These are phyloP conservation scores for Tridacna crocea DNA, from an alignment of 2,888 invertebrate species.

Conservation along the genomic window DNA sequence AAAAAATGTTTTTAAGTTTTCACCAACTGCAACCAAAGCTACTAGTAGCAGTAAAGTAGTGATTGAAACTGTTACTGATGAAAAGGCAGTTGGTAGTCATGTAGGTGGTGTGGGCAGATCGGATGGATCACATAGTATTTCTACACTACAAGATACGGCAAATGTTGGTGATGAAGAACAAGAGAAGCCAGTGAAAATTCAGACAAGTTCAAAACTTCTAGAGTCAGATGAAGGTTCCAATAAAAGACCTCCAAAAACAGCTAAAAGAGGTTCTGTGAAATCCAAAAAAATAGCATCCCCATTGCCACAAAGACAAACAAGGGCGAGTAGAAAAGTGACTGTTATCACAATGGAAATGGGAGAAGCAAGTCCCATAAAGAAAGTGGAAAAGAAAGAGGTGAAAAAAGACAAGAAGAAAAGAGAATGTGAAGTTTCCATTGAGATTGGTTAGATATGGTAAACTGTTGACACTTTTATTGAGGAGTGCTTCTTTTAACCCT, in stretches of 20 bases:
- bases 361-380: not conserved
- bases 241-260: too few relatives aligned
- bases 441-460: conserved; percentile 8
- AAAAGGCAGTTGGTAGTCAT: not conserved
- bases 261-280: too few relatives aligned
- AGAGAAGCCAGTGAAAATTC: too few relatives aligned
- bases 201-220: too few relatives aligned
- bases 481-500: too few relatives aligned
- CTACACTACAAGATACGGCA: too few relatives aligned
- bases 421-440: conserved; percentile 18
- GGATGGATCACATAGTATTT: too few relatives aligned
- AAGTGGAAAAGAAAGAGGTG: not conserved
- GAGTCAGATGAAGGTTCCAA: too few relatives aligned
- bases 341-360: conserved; percentile 20
- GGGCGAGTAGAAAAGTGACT: not conserved
- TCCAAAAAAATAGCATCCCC: too few relatives aligned
- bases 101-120: too few relatives aligned
- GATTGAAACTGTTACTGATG: not conserved
- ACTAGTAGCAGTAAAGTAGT: not conserved
- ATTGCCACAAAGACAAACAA: not conserved
- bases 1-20: not conserved
- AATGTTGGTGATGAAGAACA: too few relatives aligned
- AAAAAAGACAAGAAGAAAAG: not conserved
- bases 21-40: not conserved
- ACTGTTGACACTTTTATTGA: not conserved